Base-by-base conservation (phyloP, 2,888 invertebrate genomes). In the Cistogaster globosa region DNA sequence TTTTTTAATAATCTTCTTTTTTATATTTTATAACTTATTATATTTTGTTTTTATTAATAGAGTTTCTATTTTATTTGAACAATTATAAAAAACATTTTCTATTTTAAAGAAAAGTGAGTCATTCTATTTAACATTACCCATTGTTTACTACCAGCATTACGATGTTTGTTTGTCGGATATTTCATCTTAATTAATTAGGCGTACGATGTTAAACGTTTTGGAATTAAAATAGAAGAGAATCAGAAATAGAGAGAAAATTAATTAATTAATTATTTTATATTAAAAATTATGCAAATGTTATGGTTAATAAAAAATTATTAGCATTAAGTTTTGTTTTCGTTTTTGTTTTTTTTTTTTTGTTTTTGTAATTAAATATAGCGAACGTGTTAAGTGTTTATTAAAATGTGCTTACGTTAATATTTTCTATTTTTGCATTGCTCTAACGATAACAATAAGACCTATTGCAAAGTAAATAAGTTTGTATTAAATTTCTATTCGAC, bases 71-170 rank as follows among this genome's bases (percentile, higher is more conserved):
- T 55, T 22, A 20, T 55, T 20, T 22, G 22, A 11, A 12, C 55
- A 55, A 12, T n/a, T n/a, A 48, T 48, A 12, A 12, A 55, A 1
- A 2, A 42, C 12, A 42, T 42, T 53, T 53, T 53, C 36, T 68
- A 26, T 67, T 48, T 51, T 6, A 67, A 8, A 71, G 36, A 67
- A 48, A 42, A 12, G 62, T 57, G 62, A 60, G 14, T 69, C 55
- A 63, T 75, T 55, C 45, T 7, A 51, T 51, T 60, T 3, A 82
- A 82, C 63, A 69, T 85, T 85, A 85, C 84, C 84, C 74, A 85
- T 63, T 53, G 58, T 58, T 72, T 45, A 48, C 71, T 80, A 62
- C 20, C 68, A 53, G 53, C 12, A 67, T 77, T 72, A 78, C 74
- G 63, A 9, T 81, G 78, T 51, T 74, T 85, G 69, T 57, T 63